Percentiles rank a stretch among this genome's conserved stretches.
phyloP scores from a whole-genome alignment of 2,113 vertebrate genomes.

The Grantiella picta region DNA sequence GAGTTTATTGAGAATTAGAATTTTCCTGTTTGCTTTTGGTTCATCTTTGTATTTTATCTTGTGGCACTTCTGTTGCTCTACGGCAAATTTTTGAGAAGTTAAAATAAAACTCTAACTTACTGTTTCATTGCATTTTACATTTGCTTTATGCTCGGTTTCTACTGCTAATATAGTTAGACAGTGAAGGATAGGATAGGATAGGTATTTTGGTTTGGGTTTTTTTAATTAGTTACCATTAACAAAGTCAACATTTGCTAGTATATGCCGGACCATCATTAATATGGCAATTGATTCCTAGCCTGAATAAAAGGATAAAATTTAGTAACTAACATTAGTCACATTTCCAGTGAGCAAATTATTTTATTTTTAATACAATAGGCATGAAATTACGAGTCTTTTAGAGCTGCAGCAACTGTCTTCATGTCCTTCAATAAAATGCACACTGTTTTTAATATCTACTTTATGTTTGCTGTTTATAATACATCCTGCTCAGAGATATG shows the following conservation, averaged over 20 bases:
- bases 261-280: background rate
- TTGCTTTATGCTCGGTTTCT: background rate
- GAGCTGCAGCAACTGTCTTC: background rate
- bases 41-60: background rate
- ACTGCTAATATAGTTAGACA: background rate
- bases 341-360: background rate
- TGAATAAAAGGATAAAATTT: background rate
- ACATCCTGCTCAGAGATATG: background rate
- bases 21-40: background rate
- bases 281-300: background rate
- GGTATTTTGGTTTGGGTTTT: rapidly evolving
- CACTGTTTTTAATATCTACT: background rate
- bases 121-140: background rate
- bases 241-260: background rate
- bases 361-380: background rate
- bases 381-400: background rate
- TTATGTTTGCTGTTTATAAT: background rate
- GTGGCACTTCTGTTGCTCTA: background rate
- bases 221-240: background rate
- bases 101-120: background rate
- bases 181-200: background rate
- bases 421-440: background rate
- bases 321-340: background rate
- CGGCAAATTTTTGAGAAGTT: background rate
- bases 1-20: background rate